phyloP scores from a whole-genome alignment of 2,888 invertebrate species.

The Atrina japonica region DNA sequence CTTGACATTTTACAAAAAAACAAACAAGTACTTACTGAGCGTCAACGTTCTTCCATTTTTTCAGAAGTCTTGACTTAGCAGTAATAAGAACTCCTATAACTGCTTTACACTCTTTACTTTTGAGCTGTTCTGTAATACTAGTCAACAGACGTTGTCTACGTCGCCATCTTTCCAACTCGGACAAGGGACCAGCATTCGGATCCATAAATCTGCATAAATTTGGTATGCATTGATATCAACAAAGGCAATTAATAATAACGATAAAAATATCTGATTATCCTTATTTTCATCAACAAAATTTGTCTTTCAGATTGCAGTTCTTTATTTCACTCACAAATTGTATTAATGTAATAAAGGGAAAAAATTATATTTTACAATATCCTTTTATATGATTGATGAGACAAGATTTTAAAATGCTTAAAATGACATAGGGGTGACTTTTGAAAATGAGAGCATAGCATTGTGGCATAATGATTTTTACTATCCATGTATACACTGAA shows the following conservation, averaged over 20 bases:
- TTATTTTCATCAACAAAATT: too few species aligned
- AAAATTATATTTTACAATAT: too few species aligned
- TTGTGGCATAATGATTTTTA: too few species aligned
- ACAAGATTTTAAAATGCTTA: too few species aligned
- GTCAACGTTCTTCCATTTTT: slow-evolving; percentile 80
- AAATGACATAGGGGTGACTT: too few species aligned
- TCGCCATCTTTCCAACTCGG: slow-evolving; percentile 79
- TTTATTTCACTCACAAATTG: too few species aligned
- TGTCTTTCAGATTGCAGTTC: too few species aligned
- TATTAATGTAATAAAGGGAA: too few species aligned
- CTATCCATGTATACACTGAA: too few species aligned
- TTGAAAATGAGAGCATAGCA: too few species aligned
- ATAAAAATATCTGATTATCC: background rate
- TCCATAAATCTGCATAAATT: slow-evolving; percentile 70
- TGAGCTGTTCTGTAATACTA: slow-evolving; percentile 80
- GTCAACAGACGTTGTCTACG: slow-evolving; percentile 78
- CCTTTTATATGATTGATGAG: too few species aligned
- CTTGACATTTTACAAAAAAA: too few species aligned
- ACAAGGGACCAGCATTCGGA: slow-evolving; percentile 79
- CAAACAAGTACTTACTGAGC: slow-evolving; percentile 78
- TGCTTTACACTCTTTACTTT: slow-evolving; percentile 80
- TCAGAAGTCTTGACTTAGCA: slow-evolving; percentile 79
- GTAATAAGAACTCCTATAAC: slow-evolving; percentile 80
- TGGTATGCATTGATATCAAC: background rate
- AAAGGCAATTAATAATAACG: background rate